These are phyloP conservation scores for Chaetodon trifascialis DNA, from an alignment of 2,113 vertebrate species.

Conservation along the genomic window DNA sequence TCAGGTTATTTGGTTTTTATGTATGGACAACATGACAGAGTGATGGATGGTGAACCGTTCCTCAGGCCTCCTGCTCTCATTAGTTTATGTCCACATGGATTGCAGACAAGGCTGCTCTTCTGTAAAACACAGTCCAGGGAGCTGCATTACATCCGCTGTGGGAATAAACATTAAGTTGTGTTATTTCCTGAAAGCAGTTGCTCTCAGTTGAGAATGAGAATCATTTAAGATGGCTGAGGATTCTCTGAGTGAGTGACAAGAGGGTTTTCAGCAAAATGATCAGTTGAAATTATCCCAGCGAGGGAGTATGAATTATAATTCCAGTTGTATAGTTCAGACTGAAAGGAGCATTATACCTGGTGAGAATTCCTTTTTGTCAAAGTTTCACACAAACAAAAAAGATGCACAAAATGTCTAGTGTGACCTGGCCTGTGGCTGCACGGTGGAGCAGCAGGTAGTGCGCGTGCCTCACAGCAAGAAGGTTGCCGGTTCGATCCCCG, in stretches of 20 bases:
- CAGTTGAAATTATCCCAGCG: neutral
- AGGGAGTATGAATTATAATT: slow-evolving; percentile 2
- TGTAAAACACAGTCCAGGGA: slow-evolving; percentile 32
- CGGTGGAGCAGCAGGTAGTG: too few relatives aligned
- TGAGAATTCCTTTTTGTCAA: neutral
- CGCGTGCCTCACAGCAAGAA: too few relatives aligned
- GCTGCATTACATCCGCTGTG: neutral
- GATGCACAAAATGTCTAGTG: neutral
- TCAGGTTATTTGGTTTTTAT: slow-evolving; percentile 31
- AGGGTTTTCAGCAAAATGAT: slow-evolving; percentile 5
- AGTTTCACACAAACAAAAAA: neutral
- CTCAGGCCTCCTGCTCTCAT: slow-evolving; percentile 53
- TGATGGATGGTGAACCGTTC: slow-evolving; percentile 67
- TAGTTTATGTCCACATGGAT: slow-evolving; percentile 34
- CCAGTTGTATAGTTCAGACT: neutral
- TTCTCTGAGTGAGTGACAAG: neutral
- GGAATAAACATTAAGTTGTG: neutral
- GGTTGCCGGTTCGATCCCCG: too few relatives aligned
- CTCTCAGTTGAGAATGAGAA: neutral
- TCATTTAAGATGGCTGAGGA: neutral
- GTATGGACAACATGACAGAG: slow-evolving; percentile 59
- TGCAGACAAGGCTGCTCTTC: neutral
- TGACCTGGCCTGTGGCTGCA: too few relatives aligned
- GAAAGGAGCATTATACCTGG: neutral
- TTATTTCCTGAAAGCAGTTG: neutral